These are phyloP conservation scores for Bombus breviceps DNA, from an alignment of 1,140 invertebrate genomes.

Conservation along the genomic window DNA sequence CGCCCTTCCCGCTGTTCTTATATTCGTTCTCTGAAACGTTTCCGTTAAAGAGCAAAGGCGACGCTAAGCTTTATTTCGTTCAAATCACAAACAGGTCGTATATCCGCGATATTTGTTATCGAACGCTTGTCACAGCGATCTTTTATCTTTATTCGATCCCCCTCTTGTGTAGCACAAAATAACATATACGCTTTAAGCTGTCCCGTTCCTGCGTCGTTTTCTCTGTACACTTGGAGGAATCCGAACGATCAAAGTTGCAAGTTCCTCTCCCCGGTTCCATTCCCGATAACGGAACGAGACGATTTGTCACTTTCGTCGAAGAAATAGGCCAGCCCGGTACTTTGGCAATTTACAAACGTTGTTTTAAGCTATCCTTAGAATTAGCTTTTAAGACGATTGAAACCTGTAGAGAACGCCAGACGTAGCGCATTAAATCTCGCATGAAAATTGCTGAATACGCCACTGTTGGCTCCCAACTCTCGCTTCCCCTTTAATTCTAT, in stretches of 20 bases:
- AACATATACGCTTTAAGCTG: not conserved
- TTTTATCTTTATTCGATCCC: conserved; percentile 30
- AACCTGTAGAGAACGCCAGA: too few relatives aligned
- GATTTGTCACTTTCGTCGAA: not conserved
- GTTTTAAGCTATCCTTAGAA: not conserved
- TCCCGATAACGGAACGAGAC: not conserved
- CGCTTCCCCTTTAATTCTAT: not conserved
- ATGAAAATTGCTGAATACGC: not conserved
- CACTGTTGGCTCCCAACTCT: too few relatives aligned
- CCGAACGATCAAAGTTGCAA: conserved; percentile 8
- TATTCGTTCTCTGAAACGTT: conserved; percentile 11
- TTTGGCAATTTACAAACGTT: not conserved
- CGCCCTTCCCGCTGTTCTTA: not conserved
- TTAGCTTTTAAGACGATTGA: not conserved
- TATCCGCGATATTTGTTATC: conserved; percentile 15
- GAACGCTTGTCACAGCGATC: not conserved
- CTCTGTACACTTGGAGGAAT: not conserved
- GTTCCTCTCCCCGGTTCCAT: not conserved
- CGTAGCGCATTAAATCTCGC: not conserved
- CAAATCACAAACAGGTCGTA: not conserved
- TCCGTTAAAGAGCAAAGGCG: conserved; percentile 31
- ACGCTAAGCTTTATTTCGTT: conserved; percentile 31
- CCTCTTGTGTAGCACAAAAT: not conserved
- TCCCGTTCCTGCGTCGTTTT: not conserved
- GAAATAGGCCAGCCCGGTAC: not conserved